Evolutionary conservation across 2,888 invertebrate genomes (phyloP).

Genomic region (Ennomos erosarius): DNA sequence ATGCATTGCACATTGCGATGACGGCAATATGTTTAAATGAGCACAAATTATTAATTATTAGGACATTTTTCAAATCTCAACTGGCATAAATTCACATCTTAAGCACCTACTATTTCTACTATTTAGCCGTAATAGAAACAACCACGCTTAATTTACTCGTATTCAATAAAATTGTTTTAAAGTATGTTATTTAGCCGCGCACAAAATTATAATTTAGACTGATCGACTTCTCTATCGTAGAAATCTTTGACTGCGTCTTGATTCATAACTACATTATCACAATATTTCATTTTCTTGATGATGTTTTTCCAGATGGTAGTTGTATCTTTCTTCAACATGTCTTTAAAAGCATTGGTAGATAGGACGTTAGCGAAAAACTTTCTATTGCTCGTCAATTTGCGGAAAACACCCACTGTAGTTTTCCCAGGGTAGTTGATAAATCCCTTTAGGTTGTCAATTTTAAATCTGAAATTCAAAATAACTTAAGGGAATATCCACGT

Average conservation of each 20-base stretch:
- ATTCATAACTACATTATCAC: slow-evolving; percentile 61
- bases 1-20: too few relatives aligned
- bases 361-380: slow-evolving; percentile 75
- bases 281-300: slow-evolving; percentile 65
- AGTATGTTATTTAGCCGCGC: too few relatives aligned
- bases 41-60: too few relatives aligned
- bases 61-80: too few relatives aligned
- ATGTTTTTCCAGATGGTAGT: slow-evolving; percentile 44
- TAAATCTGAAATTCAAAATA: slow-evolving; percentile 54
- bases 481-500: too few relatives aligned
- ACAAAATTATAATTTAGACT: slow-evolving; percentile 7
- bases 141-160: too few relatives aligned
- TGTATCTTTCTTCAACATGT: slow-evolving; percentile 61
- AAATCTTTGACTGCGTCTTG: slow-evolving; percentile 55
- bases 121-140: too few relatives aligned
- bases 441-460: slow-evolving; percentile 58
- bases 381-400: slow-evolving; percentile 66
- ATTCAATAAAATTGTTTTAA: too few relatives aligned
- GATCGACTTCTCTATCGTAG: slow-evolving; percentile 60
- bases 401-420: slow-evolving; percentile 70
- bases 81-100: too few relatives aligned
- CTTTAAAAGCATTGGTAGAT: slow-evolving; percentile 58
- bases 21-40: too few relatives aligned
- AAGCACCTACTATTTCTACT: too few relatives aligned
- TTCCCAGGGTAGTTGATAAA: slow-evolving; percentile 64